Conservation (phyloP, 2,113 vertebrate genomes). For the Catharus minimus region DNA sequence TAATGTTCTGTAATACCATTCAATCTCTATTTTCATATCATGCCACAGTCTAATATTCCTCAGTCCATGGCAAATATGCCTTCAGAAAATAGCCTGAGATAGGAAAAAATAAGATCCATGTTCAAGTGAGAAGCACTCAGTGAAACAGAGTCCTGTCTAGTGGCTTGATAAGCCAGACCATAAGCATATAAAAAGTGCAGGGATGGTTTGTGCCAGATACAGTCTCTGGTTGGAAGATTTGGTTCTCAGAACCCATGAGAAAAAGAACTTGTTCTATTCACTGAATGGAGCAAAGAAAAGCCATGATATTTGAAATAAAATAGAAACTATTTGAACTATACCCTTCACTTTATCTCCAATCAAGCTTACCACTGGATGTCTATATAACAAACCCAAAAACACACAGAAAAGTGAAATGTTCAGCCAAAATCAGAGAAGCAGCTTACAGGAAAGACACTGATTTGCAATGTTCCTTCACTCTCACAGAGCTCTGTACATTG, state of each 20-base stretch:
- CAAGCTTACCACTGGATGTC: neutral
- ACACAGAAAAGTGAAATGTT: neutral
- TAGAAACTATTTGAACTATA: neutral
- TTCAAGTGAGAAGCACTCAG: conserved; percentile 25
- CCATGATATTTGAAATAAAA: neutral
- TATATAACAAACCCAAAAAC: neutral
- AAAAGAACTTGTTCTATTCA: neutral
- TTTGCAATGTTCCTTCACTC: neutral
- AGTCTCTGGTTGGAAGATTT: conserved; percentile 8
- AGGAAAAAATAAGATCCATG: conserved; percentile 39
- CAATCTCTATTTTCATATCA: conserved; percentile 56
- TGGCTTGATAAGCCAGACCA: neutral
- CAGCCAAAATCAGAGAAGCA: neutral
- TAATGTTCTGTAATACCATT: conserved; percentile 60
- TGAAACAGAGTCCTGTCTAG: conserved; percentile 37
- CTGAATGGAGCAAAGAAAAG: neutral
- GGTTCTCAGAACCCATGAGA: neutral
- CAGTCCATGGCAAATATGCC: conserved; percentile 48
- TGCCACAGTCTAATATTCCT: conserved; percentile 38
- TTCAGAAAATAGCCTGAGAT: conserved; percentile 51
- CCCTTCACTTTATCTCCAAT: neutral
- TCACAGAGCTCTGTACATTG: neutral
- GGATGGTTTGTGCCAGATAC: conserved; percentile 1
- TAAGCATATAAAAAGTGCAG: conserved; percentile 10
- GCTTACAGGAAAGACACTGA: neutral